Conservation (phyloP, 2,888 invertebrate genomes). For the Fragum whitleyi region DNA sequence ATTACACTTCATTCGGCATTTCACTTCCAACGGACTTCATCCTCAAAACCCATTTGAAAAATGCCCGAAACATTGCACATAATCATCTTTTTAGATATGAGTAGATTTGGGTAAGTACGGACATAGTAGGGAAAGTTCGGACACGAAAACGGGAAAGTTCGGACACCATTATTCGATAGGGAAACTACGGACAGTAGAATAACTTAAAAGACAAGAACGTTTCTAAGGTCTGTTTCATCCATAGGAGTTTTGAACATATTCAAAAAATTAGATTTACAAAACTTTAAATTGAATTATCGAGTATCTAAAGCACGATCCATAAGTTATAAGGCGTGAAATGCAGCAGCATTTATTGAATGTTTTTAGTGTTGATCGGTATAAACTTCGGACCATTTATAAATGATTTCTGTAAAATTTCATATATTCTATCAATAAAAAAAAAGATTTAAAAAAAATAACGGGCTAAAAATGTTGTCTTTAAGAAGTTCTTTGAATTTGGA, state of each 20-base stretch:
- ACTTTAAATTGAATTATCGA: slow-evolving; percentile 5
- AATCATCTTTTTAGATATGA: not conserved
- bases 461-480: no score
- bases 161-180: slow-evolving; percentile 14
- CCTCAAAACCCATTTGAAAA: not conserved
- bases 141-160: slow-evolving; percentile 6
- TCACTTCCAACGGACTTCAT: not conserved
- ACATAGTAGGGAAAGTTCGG: slow-evolving; percentile 14
- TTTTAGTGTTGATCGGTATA: no score
- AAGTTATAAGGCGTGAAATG: no score
- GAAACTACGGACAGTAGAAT: slow-evolving; percentile 16
- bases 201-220: not conserved
- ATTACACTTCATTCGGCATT: not conserved
- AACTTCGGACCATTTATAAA: no score
- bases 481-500: no score
- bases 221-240: not conserved
- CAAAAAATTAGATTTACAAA: not conserved
- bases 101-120: not conserved
- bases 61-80: slow-evolving; percentile 2
- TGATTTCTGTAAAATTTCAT: no score
- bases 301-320: no score
- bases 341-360: no score
- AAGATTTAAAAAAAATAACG: no score
- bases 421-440: no score
- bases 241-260: not conserved